phyloP scores from a whole-genome alignment of 1,140 invertebrate species.

The Charaxes varanes region DNA sequence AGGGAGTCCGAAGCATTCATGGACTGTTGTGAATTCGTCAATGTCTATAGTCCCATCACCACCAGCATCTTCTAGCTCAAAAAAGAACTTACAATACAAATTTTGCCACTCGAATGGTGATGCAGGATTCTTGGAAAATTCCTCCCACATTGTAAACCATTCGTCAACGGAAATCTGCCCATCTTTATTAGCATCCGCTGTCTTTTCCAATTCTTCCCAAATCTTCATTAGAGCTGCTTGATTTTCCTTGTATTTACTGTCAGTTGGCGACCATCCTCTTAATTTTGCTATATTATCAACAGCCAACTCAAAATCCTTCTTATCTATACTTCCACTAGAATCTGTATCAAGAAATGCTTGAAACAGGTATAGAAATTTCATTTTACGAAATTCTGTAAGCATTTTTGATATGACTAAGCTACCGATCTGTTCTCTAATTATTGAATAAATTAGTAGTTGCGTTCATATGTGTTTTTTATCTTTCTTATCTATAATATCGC shows the following conservation, averaged over 20 bases:
- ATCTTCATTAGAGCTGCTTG: conserved; percentile 81
- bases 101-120: conserved; percentile 85
- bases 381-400: conserved; percentile 89
- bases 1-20: conserved; percentile 80
- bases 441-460: conserved; percentile 1
- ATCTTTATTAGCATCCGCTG: conserved; percentile 85
- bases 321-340: conserved; percentile 84
- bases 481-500: too few species aligned
- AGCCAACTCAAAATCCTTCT: conserved; percentile 84
- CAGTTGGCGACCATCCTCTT: conserved; percentile 80
- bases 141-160: conserved; percentile 88
- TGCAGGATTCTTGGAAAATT: conserved; percentile 80
- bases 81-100: conserved; percentile 87
- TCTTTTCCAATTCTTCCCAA: conserved; percentile 83
- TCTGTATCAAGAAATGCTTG: conserved; percentile 88
- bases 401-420: conserved; percentile 64
- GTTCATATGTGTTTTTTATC: neutral
- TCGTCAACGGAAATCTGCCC: conserved; percentile 84
- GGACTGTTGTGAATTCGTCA: conserved; percentile 83
- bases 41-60: conserved; percentile 85
- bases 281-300: conserved; percentile 82
- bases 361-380: conserved; percentile 87
- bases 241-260: conserved; percentile 79
- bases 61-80: conserved; percentile 86
- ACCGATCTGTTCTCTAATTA: neutral